phyloP scores from a whole-genome alignment of 2,888 invertebrate genomes.

The Synergus laeviventris region DNA sequence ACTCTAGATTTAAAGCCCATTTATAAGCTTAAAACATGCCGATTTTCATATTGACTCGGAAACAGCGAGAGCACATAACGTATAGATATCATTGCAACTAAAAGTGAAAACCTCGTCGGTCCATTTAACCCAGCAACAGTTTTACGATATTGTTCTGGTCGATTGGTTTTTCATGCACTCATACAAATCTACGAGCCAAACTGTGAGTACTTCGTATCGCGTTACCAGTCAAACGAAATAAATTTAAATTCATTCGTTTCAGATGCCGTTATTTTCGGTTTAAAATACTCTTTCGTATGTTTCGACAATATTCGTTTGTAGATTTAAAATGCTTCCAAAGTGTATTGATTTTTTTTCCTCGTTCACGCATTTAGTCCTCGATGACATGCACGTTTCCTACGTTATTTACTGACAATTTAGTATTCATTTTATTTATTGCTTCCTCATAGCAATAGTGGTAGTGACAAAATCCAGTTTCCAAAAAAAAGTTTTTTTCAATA shows the following conservation, averaged over 20 bases:
- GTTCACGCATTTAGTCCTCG: not conserved
- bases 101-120: conserved; percentile 7
- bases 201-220: not conserved
- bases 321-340: not conserved
- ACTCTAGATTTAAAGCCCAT: no score
- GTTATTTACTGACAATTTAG: not conserved
- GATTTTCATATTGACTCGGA: not conserved
- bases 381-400: not conserved
- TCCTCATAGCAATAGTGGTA: no score
- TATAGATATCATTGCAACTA: not conserved
- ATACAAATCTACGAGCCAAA: conserved; percentile 12
- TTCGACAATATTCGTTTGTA: not conserved
- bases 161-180: conserved; percentile 12
- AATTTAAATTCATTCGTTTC: not conserved
- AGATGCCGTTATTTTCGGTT: not conserved
- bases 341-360: not conserved
- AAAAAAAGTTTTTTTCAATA: no score
- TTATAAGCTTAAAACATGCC: no score
- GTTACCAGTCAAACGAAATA: not conserved
- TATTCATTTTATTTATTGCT: not conserved
- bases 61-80: not conserved
- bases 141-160: conserved; percentile 20
- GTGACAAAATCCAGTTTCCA: no score
- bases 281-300: not conserved
- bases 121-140: conserved; percentile 10